Evolutionary conservation across 2,797 vertebrate species (phyloP).

Genomic region (Graptemys geographica): DNA sequence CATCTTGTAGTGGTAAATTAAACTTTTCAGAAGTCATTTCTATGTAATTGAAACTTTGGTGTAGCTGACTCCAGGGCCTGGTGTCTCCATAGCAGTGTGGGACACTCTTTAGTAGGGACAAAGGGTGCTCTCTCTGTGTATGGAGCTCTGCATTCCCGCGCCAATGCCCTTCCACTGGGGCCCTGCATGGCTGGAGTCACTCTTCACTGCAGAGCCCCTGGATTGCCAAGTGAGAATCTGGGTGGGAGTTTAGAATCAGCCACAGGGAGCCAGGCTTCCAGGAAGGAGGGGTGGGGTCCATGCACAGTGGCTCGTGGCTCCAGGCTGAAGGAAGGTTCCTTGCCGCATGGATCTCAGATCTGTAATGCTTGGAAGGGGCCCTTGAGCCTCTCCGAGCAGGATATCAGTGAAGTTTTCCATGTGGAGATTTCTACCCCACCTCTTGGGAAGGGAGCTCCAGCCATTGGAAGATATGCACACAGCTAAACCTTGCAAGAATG

Average conservation of each 20-base stretch:
- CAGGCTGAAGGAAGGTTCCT: not conserved
- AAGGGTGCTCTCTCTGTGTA: not conserved
- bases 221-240: not conserved
- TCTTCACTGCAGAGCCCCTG: not conserved
- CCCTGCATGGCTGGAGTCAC: not conserved
- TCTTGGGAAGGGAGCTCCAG: not conserved
- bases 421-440: not conserved
- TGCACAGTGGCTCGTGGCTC: not conserved
- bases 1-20: constrained; percentile 67
- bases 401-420: rapidly evolving
- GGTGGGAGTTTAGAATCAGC: constrained; percentile 2
- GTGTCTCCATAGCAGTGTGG: not conserved
- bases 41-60: constrained; percentile 37
- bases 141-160: too few relatives aligned
- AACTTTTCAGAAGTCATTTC: constrained; percentile 62
- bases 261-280: not conserved
- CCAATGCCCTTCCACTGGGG: not conserved
- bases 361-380: not conserved
- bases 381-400: not conserved
- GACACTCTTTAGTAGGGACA: rapidly evolving
- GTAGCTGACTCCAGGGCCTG: not conserved
- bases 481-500: not conserved
- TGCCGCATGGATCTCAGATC: too few relatives aligned
- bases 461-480: rapidly evolving
- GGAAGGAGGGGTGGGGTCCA: not conserved